Percentiles rank a stretch among this genome's conserved stretches.
phyloP scores from a whole-genome alignment of 2,113 vertebrate genomes.

The Brachionichthys hirsutus region DNA sequence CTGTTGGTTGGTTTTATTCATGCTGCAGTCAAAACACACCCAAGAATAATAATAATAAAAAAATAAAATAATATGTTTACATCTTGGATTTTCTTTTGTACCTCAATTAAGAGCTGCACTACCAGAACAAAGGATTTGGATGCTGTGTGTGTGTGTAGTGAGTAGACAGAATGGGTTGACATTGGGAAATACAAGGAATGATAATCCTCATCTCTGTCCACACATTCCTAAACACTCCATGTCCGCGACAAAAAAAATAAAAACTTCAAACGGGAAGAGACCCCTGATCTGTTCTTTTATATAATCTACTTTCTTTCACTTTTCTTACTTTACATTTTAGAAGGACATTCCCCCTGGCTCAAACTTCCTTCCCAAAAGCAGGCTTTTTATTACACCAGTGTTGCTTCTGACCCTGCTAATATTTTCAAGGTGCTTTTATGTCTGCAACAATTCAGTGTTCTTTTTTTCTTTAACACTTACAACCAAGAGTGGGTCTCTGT shows the following conservation, averaged over 20 bases:
- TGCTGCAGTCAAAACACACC: too few relatives aligned
- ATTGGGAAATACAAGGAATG: not conserved
- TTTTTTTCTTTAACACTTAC: not conserved
- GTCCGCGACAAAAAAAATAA: constrained; percentile 1
- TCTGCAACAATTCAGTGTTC: not conserved
- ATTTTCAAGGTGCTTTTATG: not conserved
- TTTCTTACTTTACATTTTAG: constrained; percentile 29
- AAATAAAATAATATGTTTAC: too few relatives aligned
- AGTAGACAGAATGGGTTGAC: not conserved
- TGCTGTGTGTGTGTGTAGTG: not conserved
- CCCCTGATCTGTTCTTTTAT: not conserved
- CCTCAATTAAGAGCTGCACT: too few relatives aligned
- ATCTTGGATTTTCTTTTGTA: too few relatives aligned
- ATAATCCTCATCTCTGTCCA: not conserved
- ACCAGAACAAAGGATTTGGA: too few relatives aligned
- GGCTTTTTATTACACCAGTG: constrained; percentile 21
- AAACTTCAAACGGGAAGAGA: constrained; percentile 23
- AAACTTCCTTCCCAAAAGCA: constrained; percentile 17
- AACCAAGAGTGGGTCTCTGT: too few relatives aligned
- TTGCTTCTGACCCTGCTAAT: constrained; percentile 10
- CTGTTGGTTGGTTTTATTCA: too few relatives aligned
- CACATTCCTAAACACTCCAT: not conserved
- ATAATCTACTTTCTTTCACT: constrained; percentile 16
- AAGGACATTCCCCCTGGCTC: constrained; percentile 14
- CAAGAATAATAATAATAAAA: too few relatives aligned